Percentiles rank a stretch among this genome's conserved stretches.
These are phyloP conservation scores for Hyles euphorbiae DNA, from an alignment of 1,140 invertebrate genomes.

Conservation along the genomic window DNA sequence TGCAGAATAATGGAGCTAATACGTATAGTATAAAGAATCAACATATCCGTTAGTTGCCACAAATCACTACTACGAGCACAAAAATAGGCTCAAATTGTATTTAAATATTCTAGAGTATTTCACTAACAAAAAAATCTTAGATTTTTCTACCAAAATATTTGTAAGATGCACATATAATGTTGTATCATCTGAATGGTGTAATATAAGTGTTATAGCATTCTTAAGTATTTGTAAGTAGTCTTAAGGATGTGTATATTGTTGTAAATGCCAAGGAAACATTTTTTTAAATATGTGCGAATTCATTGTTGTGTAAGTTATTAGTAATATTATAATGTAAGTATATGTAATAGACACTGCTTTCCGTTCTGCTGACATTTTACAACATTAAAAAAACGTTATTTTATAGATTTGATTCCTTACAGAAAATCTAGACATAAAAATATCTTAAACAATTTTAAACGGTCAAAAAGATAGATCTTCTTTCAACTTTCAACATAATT, in stretches of 20 bases:
- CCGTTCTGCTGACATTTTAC: no score
- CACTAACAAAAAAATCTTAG: slow-evolving; percentile 21
- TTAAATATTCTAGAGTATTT: slow-evolving; percentile 37
- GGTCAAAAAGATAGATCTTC: no score
- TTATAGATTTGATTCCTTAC: no score
- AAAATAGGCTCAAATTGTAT: slow-evolving; percentile 62
- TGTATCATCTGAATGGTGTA: slow-evolving; percentile 12
- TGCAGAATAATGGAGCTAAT: neutral
- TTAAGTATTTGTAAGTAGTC: slow-evolving; percentile 8
- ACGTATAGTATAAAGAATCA: slow-evolving; percentile 57
- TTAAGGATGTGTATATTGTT: slow-evolving; percentile 10
- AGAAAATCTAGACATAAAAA: no score
- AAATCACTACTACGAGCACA: slow-evolving; percentile 53
- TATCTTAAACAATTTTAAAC: no score
- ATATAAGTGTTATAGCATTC: slow-evolving; percentile 37
- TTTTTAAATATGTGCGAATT: no score
- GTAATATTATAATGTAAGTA: no score
- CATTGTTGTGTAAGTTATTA: no score
- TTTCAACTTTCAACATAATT: no score
- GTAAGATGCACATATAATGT: slow-evolving; percentile 30
- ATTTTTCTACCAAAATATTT: slow-evolving; percentile 15
- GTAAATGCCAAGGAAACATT: slow-evolving; percentile 4
- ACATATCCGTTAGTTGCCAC: slow-evolving; percentile 59
- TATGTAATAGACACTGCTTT: no score
- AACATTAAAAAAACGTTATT: no score